A percentile compares a stretch with the other conserved stretches of the same genome.
phyloP scores from a whole-genome alignment of 2,888 invertebrate genomes.

The Phengaris arion region DNA sequence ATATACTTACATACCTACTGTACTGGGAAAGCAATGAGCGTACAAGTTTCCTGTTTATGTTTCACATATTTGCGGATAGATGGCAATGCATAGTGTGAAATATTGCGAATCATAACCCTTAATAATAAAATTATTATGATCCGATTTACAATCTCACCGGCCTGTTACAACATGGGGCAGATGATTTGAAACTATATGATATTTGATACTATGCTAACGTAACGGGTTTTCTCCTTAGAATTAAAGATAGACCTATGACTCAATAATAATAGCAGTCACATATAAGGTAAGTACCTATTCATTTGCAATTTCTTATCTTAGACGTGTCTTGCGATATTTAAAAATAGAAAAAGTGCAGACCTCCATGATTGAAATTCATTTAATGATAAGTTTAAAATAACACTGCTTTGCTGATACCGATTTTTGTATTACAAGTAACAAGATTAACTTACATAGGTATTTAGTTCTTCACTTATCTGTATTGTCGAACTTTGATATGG shows the following conservation, averaged over 20 bases:
- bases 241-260: background rate
- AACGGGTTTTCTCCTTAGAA: background rate
- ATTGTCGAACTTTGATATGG: background rate
- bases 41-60: background rate
- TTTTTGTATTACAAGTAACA: background rate
- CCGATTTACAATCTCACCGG: no score
- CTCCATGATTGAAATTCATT: background rate
- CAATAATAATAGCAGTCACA: background rate
- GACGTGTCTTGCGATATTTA: background rate
- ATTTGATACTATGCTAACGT: background rate
- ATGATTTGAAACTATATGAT: conserved; percentile 7
- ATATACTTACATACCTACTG: background rate
- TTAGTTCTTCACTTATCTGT: background rate
- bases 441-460: background rate
- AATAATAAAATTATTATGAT: no score
- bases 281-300: no score
- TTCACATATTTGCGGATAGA: conserved; percentile 11
- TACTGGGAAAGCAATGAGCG: background rate
- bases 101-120: background rate
- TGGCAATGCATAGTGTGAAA: background rate
- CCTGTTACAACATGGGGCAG: background rate
- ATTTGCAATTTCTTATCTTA: no score
- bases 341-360: background rate
- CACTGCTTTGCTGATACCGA: background rate
- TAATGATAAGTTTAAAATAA: background rate